A percentile compares a stretch with the other conserved stretches of the same genome.
These are phyloP conservation scores for Zeus faber DNA, from an alignment of 2,113 vertebrate genomes.

Conservation along the genomic window DNA sequence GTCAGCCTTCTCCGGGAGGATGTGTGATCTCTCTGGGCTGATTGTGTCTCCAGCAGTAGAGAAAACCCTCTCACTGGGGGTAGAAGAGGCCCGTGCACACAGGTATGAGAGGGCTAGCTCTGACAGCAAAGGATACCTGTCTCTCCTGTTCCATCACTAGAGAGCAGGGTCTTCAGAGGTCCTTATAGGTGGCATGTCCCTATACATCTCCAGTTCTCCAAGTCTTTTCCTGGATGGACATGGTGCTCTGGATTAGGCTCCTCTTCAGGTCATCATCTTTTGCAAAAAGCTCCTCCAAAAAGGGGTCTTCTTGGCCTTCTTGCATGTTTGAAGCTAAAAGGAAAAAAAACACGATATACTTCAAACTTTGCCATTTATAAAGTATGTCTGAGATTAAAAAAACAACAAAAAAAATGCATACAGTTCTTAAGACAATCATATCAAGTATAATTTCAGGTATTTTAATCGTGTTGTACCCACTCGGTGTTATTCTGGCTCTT, in stretches of 20 bases:
- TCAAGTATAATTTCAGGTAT: neutral
- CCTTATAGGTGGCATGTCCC: neutral
- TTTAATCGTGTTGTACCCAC: no score
- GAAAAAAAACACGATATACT: no score
- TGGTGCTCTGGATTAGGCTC: no score
- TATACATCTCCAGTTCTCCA: neutral
- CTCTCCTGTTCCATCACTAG: conserved; percentile 12
- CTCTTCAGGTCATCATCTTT: no score
- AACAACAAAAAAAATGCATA: neutral
- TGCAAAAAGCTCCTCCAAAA: no score
- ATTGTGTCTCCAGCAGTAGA: no score
- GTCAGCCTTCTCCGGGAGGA: no score
- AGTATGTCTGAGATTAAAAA: neutral
- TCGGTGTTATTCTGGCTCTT: neutral
- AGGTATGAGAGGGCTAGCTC: conserved; percentile 7
- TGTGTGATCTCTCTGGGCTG: no score
- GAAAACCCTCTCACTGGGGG: no score
- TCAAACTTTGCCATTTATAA: conserved; percentile 1
- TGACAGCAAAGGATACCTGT: conserved; percentile 14
- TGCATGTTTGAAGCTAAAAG: neutral
- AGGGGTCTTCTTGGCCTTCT: no score
- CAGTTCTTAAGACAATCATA: neutral
- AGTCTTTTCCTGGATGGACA: neutral
- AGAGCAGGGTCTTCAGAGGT: conserved; percentile 10
- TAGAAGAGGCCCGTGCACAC: no score